Base-by-base conservation (phyloP, 2,113 vertebrate genomes). In the Oncorhynchus tshawytscha region DNA sequence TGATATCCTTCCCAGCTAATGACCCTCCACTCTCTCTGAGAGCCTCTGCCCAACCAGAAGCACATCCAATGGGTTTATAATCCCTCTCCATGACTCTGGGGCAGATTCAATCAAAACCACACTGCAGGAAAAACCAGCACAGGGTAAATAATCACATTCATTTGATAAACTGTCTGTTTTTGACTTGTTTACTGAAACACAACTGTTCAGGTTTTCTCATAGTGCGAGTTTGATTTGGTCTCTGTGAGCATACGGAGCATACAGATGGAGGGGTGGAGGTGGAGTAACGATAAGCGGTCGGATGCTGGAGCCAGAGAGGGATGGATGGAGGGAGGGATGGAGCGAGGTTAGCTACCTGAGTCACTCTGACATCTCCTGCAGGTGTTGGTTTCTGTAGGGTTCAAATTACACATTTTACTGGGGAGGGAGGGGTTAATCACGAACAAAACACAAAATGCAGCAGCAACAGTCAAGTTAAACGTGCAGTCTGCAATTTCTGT, bases 301-400 rank as follows among this genome's bases (percentile, higher is more conserved):
- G 59, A 62, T 62, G 31, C 45, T 27, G 68, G 45, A 34, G 67
- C 18, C 20, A 8, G 67, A n/a, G 29, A 16, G 67, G 34, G 18
- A 49, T 25, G 68, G 60, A 54, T 22, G 18, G 70, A 31, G 34
- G 7, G 80, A 77, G 88, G 93, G 7, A 64, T n/a, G n/a, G 60
- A 22, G 24, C 12, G 16, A 34, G 31, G 18, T 27, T 68, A 68
- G 67, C 67, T 94, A 94, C 94, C 94, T 94, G 94, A 93, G 88
- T 94, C 94, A 94, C 90, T 94, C 90, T 94, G 94, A 94, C 94
- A 94, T 93, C 94, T 93, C 94, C 94, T 94, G 94, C 94, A 94
- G 94, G 91, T 94, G 94, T 86, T 93, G 94, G 93, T 94, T 93
- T 94, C 94, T 94, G 94, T 94, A 88, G 94, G 93, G 94, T 94